A percentile compares a stretch with the other conserved stretches of the same genome.
phyloP scores from a whole-genome alignment of 1,140 invertebrate species.

The Catajapyx aquilonaris region DNA sequence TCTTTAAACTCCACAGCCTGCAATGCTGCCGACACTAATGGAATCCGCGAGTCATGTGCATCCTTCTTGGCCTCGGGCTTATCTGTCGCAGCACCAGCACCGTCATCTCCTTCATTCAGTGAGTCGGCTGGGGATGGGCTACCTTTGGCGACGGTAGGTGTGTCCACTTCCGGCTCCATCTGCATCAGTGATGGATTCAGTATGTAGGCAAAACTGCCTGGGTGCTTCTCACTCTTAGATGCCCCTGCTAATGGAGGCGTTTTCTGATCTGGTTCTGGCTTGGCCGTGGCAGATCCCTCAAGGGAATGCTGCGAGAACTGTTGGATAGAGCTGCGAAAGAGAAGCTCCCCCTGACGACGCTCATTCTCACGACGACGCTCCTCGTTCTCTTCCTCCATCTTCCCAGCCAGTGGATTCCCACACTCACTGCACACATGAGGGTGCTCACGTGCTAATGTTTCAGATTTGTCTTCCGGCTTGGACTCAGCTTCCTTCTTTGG shows the following conservation, averaged over 20 bases:
- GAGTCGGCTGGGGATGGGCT: slow-evolving; percentile 15
- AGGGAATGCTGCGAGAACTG: background rate
- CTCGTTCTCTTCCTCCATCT: slow-evolving; percentile 11
- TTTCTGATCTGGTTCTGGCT: background rate
- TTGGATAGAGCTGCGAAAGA: slow-evolving; percentile 19
- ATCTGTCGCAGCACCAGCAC: slow-evolving; percentile 6
- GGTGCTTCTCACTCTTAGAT: background rate
- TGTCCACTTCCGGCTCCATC: slow-evolving; percentile 33
- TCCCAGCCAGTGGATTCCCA: slow-evolving; percentile 3
- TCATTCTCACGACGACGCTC: slow-evolving; percentile 31
- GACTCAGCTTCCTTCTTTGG: background rate
- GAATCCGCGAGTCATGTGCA: slow-evolving; percentile 10
- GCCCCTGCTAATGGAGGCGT: background rate
- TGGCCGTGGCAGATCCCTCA: background rate
- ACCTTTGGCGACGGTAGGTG: slow-evolving; percentile 10
- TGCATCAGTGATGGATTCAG: background rate
- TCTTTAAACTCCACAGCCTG: slow-evolving; percentile 4
- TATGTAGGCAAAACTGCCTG: background rate
- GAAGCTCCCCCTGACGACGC: slow-evolving; percentile 28
- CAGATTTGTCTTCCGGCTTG: background rate
- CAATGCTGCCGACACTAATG: slow-evolving; percentile 1
- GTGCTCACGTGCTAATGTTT: slow-evolving; percentile 6
- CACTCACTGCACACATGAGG: slow-evolving; percentile 3
- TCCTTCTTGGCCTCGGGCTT: slow-evolving; percentile 9
- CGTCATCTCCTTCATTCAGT: slow-evolving; percentile 9